Evolutionary conservation across 2,113 vertebrate species (phyloP), one percentile per base, ranked within the genome.

Genomic region (Gambusia holbrooki): DNA sequence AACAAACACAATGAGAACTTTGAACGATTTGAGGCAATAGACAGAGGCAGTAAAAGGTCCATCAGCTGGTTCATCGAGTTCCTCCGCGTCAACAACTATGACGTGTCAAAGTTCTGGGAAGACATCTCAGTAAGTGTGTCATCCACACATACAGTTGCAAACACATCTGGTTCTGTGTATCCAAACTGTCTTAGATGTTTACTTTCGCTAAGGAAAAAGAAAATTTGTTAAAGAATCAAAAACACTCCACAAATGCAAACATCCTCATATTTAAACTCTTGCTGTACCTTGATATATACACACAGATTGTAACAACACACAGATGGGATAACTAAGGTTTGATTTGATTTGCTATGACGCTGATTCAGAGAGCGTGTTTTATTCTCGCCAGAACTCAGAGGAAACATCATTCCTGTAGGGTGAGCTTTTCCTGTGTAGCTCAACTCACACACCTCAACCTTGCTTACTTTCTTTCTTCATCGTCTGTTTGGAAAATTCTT

Each of bases 1-100:
- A 99, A 99, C 94, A 99, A 99, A 93, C 98, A 99, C 93, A 99
- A 99, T 2, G 96, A 99, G 63, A 97, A 87, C 83, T 99, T 99
- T 81, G 97, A 97, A 92, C 94, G 97, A 37, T 96, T 98, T 33
- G 97, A 98, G 93, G 98, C 97, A 0, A 96, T 96, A 90, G 96
- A 99, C 88, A 97, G 96, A 95, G 98, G 98, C 93, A 99, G 98
- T 88, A 99, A 99, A 88, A 95, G 98, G 66, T 99, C 98, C 86
- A 97, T 99, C 89, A 96, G 94, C 77, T 99, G 98, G 98, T 98
- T 99, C 93, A 98, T 96, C 1, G 97, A 99, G 91, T 99, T 98
- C 88, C 95, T 99, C 54, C 96, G 95, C 89, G 94, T 92, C 93
- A 98, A 98, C 79, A 95, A 97, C 66, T 96, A 97, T 27, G 98